Percentiles rank a stretch among this genome's conserved stretches.
phyloP scores from a whole-genome alignment of 2,113 vertebrate genomes.

The Pionites leucogaster region DNA sequence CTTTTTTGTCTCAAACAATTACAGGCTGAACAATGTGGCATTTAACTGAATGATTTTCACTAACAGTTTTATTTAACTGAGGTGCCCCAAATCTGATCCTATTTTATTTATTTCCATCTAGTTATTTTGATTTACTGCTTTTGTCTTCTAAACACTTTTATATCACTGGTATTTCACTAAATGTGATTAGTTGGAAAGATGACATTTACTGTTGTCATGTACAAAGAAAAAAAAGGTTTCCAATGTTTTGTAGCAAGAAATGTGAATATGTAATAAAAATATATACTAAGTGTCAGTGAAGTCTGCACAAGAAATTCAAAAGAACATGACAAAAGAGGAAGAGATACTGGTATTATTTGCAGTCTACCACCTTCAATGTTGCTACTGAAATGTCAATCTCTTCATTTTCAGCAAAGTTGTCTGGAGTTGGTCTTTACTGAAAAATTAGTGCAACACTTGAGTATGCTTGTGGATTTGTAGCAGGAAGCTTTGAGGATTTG shows the following conservation, averaged over 20 bases:
- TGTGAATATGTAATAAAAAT: neutral
- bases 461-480: neutral
- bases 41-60: neutral
- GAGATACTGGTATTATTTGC: neutral
- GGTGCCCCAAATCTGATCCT: neutral
- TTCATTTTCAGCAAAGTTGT: neutral
- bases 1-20: neutral
- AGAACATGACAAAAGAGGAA: neutral
- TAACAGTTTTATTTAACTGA: neutral
- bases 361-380: neutral
- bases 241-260: neutral
- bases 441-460: neutral
- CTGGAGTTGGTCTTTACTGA: neutral
- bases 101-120: neutral
- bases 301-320: neutral
- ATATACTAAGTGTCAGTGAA: neutral
- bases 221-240: neutral
- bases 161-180: neutral
- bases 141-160: neutral
- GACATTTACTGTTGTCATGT: neutral
- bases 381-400: neutral
- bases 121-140: slow-evolving; percentile 20
- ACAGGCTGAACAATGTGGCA: neutral
- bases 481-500: neutral
- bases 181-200: neutral